Percentiles rank a stretch among this genome's conserved stretches.
Conservation (phyloP, 1,140 invertebrate species). For the Lucilia cuprina region DNA sequence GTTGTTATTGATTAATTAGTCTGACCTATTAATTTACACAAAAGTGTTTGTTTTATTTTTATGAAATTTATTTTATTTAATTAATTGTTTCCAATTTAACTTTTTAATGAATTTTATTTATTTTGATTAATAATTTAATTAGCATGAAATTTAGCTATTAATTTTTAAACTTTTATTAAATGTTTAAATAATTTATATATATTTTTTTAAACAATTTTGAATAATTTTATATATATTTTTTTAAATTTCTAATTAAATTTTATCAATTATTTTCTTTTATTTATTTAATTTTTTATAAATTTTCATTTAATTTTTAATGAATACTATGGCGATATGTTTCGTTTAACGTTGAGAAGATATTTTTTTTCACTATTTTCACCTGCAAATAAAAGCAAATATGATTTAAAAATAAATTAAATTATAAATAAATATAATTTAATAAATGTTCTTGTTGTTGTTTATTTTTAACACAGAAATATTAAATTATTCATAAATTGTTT, state of each 20-base stretch:
- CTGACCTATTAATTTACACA: too few relatives aligned
- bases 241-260: not conserved
- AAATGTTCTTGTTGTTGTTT: too few relatives aligned
- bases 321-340: slow-evolving; percentile 5
- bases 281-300: not conserved
- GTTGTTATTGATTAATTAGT: too few relatives aligned
- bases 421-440: not conserved
- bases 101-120: not conserved
- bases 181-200: too few relatives aligned
- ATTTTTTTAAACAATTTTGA: too few relatives aligned
- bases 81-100: not conserved
- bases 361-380: not conserved
- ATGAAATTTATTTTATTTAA: not conserved
- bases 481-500: not conserved
- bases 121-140: too few relatives aligned
- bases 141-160: too few relatives aligned
- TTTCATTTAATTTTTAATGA: slow-evolving; percentile 2
- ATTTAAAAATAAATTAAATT: not conserved
- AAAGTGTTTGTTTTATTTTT: not conserved
- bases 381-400: not conserved
- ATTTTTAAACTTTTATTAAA: too few relatives aligned
- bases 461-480: too few relatives aligned
- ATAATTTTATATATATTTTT: too few relatives aligned
- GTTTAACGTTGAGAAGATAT: not conserved
- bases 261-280: not conserved